Evolutionary conservation across 2,113 vertebrate species (phyloP), one percentile per base, ranked within the genome.

Genomic region (Dromiciops gliroides): DNA sequence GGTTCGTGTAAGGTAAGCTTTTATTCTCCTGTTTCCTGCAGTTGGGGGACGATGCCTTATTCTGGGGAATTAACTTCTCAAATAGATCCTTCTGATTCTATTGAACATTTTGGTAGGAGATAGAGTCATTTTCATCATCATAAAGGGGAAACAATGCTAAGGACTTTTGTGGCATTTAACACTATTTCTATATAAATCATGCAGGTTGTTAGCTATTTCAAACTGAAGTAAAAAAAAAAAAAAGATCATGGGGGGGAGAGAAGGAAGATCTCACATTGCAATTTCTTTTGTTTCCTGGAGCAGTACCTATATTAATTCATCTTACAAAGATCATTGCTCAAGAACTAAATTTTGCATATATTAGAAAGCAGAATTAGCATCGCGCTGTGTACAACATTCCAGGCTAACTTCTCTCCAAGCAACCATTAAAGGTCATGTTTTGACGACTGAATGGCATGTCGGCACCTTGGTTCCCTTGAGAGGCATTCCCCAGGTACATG

Each of bases 351-450:
- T 99, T 98, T 99, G 99, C 99, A 99, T 99, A 99, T 99, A 99
- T 99, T 99, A 99, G 99, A 99, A 98, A 99, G 99, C 98, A 98
- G 99, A 99, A 99, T 99, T 99, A 99, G 99, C 99, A 99, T 99
- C 98, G 99, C 98, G 97, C 98, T 98, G 98, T 98, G 99, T 99
- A 99, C 99, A 98, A 98, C 99, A 99, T 99, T 99, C 99, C 98
- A 98, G 99, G 98, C 99, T 99, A 99, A 99, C 99, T 99, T 99
- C 99, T 99, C 99, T 99, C 99, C 98, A 99, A 99, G 99, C 99
- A 99, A 99, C 99, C 99, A 99, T 99, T 99, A 99, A 99, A 99
- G 99, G 99, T 99, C 99, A 99, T 99, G 99, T 99, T 99, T 99
- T 99, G 99, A 99, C 99, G 99, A 99, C 99, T 99, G 99, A 99